These are phyloP conservation scores for Procavia capensis DNA, from an alignment of 2,113 vertebrate species.

Conservation along the genomic window DNA sequence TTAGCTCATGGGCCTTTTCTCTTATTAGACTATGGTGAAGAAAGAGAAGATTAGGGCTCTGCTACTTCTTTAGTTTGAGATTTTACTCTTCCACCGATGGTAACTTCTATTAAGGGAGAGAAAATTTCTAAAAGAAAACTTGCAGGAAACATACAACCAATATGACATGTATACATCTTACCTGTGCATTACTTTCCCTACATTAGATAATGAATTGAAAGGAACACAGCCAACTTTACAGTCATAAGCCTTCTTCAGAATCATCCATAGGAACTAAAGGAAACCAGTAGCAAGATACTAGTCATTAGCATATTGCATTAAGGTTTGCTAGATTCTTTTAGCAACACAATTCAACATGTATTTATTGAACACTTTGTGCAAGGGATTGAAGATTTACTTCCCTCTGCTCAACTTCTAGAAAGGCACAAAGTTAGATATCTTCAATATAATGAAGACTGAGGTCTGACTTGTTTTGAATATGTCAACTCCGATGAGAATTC, in stretches of 20 bases:
- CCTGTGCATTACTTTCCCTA: neutral
- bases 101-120: neutral
- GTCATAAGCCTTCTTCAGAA: neutral
- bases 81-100: neutral
- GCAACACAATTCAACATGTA: slow-evolving; percentile 9
- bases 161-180: neutral
- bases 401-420: neutral
- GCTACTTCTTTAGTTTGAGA: neutral
- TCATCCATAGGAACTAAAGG: neutral
- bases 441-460: slow-evolving; percentile 41
- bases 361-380: slow-evolving; percentile 1
- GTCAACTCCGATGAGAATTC: slow-evolving; percentile 27
- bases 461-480: neutral
- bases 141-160: neutral
- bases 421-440: neutral
- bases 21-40: neutral
- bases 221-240: neutral
- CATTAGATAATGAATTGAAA: neutral
- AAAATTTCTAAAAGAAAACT: neutral
- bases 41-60: neutral
- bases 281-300: neutral
- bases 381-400: slow-evolving; percentile 16
- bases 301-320: neutral
- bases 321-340: neutral
- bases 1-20: neutral